Evolutionary conservation across 2,113 vertebrate genomes (phyloP), one percentile per base, ranked within the genome.

Genomic region (Erythrocercus mccallii): DNA sequence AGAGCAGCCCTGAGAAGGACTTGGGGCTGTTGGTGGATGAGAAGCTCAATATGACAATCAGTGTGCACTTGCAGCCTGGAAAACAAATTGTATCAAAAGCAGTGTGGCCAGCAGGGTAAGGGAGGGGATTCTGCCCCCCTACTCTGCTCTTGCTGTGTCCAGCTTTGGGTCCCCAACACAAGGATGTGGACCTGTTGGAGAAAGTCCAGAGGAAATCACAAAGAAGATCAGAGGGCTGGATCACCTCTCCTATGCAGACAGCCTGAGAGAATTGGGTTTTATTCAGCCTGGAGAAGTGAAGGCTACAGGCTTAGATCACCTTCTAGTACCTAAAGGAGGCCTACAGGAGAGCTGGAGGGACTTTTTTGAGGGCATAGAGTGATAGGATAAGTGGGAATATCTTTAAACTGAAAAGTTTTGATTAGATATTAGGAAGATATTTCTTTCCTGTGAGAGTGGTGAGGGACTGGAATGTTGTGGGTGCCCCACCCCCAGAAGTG

Each of bases 51-150:
- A 11, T 6, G 11, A 53, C 30, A 17, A 27, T 18, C 33, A 68
- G 8, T 16, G 25, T 22, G 11, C 45, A 15, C 11, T 40, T 11
- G 16, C 5, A 47, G 38, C 38, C 24, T 24, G 8, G 47, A 89
- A 35, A 47, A 6, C 1, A 16, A 47, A 0, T 3, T 45, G 28
- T 47, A 76, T 23, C 47, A 25, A 61, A 54, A 42, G 20, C 54
- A 53, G 28, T 0, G 0, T 40, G 61, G 15, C 11, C 69, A 40
- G 24, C 24, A 61, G 70, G 30, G 30, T 5, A 6, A 69, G 47
- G 30, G 47, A 76, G 21, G 25, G 9, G 12, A 42, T 69, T 45
- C 24, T 82, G 2, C 5, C 7, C 6, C 6, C 0, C 17, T 23
- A 6, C 21, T 21, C 24, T n/a, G 35, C 17, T 31, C 14, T 31